Conservation (phyloP, 2,888 invertebrate genomes). For the Trimorus sp. region DNA sequence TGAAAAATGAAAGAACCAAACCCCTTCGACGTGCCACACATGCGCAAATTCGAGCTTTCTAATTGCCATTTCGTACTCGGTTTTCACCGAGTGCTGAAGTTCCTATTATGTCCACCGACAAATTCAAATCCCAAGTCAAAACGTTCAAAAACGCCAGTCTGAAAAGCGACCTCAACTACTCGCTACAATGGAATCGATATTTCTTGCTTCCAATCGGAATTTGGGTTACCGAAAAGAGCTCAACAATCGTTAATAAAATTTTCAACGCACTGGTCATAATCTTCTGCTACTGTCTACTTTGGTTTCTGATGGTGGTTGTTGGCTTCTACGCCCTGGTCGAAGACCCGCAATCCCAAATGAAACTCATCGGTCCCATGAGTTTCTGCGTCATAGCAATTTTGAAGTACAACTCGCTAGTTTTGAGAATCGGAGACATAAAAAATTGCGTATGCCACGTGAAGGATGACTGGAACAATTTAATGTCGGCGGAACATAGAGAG, state of each 20-base stretch:
- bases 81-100: background rate
- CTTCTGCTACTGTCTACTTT: conserved; percentile 18
- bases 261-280: conserved; percentile 2
- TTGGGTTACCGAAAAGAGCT: conserved; percentile 6
- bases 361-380: conserved; percentile 40
- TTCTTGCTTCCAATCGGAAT: conserved; percentile 44
- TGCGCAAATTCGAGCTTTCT: no score
- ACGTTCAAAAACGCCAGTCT: background rate
- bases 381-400: conserved; percentile 42
- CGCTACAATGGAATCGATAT: conserved; percentile 27
- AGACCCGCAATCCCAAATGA: conserved; percentile 7
- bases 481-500: background rate
- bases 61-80: no score
- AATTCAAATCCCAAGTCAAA: background rate
- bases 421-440: conserved; percentile 1
- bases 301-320: conserved; percentile 20
- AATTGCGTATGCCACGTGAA: conserved; percentile 27
- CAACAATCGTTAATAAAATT: background rate
- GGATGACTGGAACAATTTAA: conserved; percentile 37
- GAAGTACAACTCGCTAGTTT: conserved; percentile 27
- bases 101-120: background rate
- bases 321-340: conserved; percentile 26
- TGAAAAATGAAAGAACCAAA: no score
- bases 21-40: no score
- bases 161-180: conserved; percentile 17